Base-by-base conservation (phyloP, 2,113 vertebrate genomes). In the Scortum barcoo region DNA sequence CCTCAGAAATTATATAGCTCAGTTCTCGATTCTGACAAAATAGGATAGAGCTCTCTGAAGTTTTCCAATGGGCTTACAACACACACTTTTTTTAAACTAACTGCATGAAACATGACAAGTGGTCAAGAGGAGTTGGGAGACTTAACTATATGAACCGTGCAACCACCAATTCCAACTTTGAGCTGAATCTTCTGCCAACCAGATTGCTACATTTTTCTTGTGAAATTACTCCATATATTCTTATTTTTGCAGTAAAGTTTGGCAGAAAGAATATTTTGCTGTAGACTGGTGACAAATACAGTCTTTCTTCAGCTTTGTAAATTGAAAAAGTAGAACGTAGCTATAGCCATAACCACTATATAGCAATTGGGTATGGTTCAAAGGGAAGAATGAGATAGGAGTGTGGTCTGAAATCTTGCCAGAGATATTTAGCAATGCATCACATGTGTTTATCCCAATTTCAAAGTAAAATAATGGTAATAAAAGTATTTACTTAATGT, bases 21-120 rank as follows among this genome's bases (percentile, higher is more conserved):
- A 46, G 50, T 54, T 30, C 22, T 40, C 24, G 22, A 46, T 67
- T 75, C 50, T 68, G 68, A 76, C 56, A 67, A 22, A 58, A 70
- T 11, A 50, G 11, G 13, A 9, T 28, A 12, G 3, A 30, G 46
- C 16, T 62, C 53, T 77, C 62, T 22, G 12, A 62, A 77, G 62
- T 48, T 13, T 53, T 63, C 51, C n/a, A 3, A 61, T 40, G 26
- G 67, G 4, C 20, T 48, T 14, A 51, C 24, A 20, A 77, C 48
- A 33, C 24, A 22, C 57, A 26, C 17, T 30, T 58, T n/a, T n/a
- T 58, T 42, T 22, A 58, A 5, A 56, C 26, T 33, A 22, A 28
- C 46, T 56, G 38, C 19, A 30, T 9, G 5, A 30, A 53, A 61
- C 44, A 28, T 66, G 28, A 60, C 28, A 65, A 77, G 53, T 61